These are phyloP conservation scores for Protophormia terraenovae DNA, from an alignment of 2,888 invertebrate species.

Conservation along the genomic window DNA sequence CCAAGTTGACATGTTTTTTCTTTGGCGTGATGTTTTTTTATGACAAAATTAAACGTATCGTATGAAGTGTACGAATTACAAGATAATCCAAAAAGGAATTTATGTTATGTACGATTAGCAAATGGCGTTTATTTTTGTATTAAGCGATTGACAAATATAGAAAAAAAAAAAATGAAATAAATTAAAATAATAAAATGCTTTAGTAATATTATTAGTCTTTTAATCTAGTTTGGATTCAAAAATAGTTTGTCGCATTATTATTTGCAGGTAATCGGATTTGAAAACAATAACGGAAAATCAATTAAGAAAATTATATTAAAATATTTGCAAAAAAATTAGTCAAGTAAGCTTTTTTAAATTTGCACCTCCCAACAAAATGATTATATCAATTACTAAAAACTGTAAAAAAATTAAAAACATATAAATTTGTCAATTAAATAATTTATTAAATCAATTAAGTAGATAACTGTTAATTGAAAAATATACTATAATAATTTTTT, in stretches of 20 bases:
- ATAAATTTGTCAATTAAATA: too few species aligned
- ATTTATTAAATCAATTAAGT: too few species aligned
- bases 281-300: background rate
- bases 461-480: too few species aligned
- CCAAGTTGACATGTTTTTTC: conserved; percentile 52
- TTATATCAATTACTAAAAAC: too few species aligned
- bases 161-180: background rate
- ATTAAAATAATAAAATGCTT: background rate
- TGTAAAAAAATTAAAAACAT: too few species aligned
- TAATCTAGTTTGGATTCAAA: conserved; percentile 28
- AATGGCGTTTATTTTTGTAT: background rate
- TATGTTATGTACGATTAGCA: conserved; percentile 17
- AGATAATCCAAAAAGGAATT: conserved; percentile 58
- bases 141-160: background rate
- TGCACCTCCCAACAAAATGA: too few species aligned
- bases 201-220: background rate
- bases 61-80: conserved; percentile 25
- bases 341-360: too few species aligned
- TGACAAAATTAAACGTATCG: conserved; percentile 14
- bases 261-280: background rate
- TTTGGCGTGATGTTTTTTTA: background rate
- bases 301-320: background rate
- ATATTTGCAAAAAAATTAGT: too few species aligned
- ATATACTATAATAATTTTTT: too few species aligned
- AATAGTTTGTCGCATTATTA: conserved; percentile 30